Percentiles rank a stretch among this genome's conserved stretches.
Conservation (phyloP, 2,797 vertebrate species). For the Aeoliscus strigatus region DNA sequence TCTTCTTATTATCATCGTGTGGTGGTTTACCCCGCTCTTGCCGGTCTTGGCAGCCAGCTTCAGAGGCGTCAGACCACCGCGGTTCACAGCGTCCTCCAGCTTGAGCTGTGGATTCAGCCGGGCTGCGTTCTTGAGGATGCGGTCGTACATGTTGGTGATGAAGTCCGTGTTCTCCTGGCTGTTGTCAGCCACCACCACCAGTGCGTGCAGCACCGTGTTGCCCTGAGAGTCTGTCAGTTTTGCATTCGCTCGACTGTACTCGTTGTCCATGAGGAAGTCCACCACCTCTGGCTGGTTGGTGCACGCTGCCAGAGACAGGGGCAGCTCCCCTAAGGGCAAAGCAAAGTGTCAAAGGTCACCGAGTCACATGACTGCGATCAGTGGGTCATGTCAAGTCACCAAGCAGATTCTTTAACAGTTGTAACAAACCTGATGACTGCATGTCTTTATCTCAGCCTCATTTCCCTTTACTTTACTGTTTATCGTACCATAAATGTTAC, state of each 20-base stretch:
- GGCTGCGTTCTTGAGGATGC: slow-evolving; percentile 78
- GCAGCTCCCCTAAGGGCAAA: slow-evolving; percentile 81
- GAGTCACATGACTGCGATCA: too few relatives aligned
- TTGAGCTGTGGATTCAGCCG: slow-evolving; percentile 64
- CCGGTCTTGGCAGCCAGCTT: slow-evolving; percentile 88
- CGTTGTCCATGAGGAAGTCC: slow-evolving; percentile 85
- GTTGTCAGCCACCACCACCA: slow-evolving; percentile 88
- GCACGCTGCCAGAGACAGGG: slow-evolving; percentile 90
- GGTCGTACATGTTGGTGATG: slow-evolving; percentile 87
- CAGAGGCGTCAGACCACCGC: slow-evolving; percentile 81
- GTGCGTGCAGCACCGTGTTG: slow-evolving; percentile 88
- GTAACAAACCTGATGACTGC: too few relatives aligned
- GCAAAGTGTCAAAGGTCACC: not conserved
- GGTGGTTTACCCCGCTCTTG: slow-evolving; percentile 82
- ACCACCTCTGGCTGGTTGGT: slow-evolving; percentile 91
- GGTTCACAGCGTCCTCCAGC: slow-evolving; percentile 84
- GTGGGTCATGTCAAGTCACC: too few relatives aligned
- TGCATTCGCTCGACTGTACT: slow-evolving; percentile 71
- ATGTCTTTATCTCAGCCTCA: too few relatives aligned
- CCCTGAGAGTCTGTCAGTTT: slow-evolving; percentile 79
- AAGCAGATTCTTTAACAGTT: too few relatives aligned
- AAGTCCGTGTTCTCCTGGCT: slow-evolving; percentile 85
- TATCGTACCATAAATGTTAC: too few relatives aligned
- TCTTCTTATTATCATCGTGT: not conserved
- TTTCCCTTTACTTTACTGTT: too few relatives aligned